A percentile compares a stretch with the other conserved stretches of the same genome.
These are phyloP conservation scores for Hyles lineata DNA, from an alignment of 2,888 invertebrate species.

Conservation along the genomic window DNA sequence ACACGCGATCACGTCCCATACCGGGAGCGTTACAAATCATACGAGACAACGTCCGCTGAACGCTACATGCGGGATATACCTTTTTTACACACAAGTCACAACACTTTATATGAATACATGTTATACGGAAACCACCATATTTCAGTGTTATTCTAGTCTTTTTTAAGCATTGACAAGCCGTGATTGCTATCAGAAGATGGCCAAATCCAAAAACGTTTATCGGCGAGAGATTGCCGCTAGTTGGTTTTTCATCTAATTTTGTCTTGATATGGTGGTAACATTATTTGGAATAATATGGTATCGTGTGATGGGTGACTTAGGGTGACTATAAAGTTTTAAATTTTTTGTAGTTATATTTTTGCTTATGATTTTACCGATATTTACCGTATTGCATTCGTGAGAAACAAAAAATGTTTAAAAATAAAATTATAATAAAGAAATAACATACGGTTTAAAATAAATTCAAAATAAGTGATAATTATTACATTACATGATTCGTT, in stretches of 20 bases:
- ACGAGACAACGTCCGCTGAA: slow-evolving; percentile 54
- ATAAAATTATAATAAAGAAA: too few relatives aligned
- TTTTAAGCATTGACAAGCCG: slow-evolving; percentile 24
- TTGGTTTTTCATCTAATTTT: slow-evolving; percentile 6
- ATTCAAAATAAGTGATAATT: too few relatives aligned
- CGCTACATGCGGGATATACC: slow-evolving; percentile 22
- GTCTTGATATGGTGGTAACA: background rate
- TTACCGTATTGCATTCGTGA: too few relatives aligned
- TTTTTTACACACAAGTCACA: slow-evolving; percentile 8
- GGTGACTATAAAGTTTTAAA: too few relatives aligned
- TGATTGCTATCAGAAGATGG: slow-evolving; percentile 2
- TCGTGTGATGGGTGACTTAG: too few relatives aligned
- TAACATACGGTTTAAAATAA: too few relatives aligned
- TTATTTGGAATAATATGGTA: slow-evolving; percentile 5
- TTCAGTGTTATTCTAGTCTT: slow-evolving; percentile 23
- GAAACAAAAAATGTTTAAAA: too few relatives aligned
- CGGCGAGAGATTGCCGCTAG: background rate
- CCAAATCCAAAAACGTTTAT: background rate
- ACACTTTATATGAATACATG: slow-evolving; percentile 14
- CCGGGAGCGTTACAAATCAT: slow-evolving; percentile 82
- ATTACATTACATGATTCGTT: too few relatives aligned
- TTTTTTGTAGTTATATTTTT: too few relatives aligned
- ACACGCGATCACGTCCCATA: slow-evolving; percentile 65
- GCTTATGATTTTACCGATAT: too few relatives aligned
- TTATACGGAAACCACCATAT: slow-evolving; percentile 25